Evolutionary conservation across 2,888 invertebrate genomes (phyloP).

Genomic region (Anodontia alba): DNA sequence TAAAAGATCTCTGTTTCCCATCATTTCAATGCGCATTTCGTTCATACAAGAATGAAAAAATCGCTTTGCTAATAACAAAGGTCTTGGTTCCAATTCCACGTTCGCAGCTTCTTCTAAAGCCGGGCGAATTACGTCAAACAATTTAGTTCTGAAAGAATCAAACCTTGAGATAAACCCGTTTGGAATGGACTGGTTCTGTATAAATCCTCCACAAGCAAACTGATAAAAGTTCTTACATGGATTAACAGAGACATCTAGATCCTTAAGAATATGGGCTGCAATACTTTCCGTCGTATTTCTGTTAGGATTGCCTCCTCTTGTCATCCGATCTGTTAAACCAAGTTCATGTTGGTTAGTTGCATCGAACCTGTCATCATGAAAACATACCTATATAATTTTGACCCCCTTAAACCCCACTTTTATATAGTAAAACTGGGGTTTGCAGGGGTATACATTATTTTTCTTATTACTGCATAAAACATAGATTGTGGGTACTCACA

Average conservation of each 20-base stretch:
- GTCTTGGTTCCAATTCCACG: not conserved
- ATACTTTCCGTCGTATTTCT: not conserved
- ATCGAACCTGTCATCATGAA: too few species aligned
- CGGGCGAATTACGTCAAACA: not conserved
- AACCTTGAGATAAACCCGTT: not conserved
- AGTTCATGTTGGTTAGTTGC: too few species aligned
- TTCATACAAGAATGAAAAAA: not conserved
- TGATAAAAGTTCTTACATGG: conserved; percentile 9
- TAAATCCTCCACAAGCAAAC: conserved; percentile 17
- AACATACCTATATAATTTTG: too few species aligned
- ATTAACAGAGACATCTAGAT: not conserved
- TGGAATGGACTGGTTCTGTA: not conserved
- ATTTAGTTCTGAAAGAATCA: not conserved
- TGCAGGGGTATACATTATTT: too few species aligned
- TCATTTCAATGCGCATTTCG: not conserved
- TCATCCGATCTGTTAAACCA: not conserved
- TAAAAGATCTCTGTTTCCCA: not conserved
- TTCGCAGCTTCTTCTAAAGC: not conserved
- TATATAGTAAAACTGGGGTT: too few species aligned
- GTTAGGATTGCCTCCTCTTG: not conserved
- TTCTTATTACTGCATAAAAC: too few species aligned
- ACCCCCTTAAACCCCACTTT: too few species aligned
- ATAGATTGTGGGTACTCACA: too few species aligned
- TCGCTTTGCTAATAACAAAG: not conserved
- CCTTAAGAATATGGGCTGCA: not conserved